These are phyloP conservation scores for Chrysina gloriosa DNA, from an alignment of 2,888 invertebrate species.

Conservation along the genomic window DNA sequence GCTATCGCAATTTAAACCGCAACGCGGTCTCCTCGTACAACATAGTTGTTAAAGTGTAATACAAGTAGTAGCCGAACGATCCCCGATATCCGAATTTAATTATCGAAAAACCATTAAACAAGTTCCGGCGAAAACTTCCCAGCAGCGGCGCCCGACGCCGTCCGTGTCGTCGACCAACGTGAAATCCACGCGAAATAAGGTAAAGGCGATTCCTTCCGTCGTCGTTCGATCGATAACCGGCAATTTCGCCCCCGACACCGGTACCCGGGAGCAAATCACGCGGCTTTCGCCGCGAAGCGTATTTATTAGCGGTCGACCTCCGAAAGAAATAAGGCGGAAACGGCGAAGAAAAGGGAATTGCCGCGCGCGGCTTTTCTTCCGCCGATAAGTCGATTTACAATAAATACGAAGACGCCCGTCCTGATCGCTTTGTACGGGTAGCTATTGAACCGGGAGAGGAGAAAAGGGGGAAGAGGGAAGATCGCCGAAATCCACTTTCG, in stretches of 20 bases:
- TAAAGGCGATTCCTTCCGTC: neutral
- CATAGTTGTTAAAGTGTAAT: too few relatives aligned
- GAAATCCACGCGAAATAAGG: conserved; percentile 30
- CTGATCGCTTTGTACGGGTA: neutral
- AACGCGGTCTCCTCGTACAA: too few relatives aligned
- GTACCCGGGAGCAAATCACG: neutral
- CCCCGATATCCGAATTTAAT: conserved; percentile 45
- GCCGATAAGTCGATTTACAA: neutral
- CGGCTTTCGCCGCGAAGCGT: neutral
- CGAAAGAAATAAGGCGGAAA: neutral
- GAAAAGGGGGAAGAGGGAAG: neutral
- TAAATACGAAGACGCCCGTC: neutral
- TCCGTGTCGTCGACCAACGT: too few relatives aligned
- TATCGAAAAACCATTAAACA: conserved; percentile 47
- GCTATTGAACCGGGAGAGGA: neutral
- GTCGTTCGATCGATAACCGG: neutral
- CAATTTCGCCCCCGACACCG: neutral
- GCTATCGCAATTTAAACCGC: too few relatives aligned
- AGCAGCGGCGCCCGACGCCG: neutral
- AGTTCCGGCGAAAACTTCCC: conserved; percentile 38
- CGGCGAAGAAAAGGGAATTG: neutral
- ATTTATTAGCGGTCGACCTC: neutral
- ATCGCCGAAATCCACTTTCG: neutral
- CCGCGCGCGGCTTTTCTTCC: neutral
- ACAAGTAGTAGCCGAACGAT: conserved; percentile 12